phyloP scores from a whole-genome alignment of 2,888 invertebrate species.

The Epirrhoe alternata region DNA sequence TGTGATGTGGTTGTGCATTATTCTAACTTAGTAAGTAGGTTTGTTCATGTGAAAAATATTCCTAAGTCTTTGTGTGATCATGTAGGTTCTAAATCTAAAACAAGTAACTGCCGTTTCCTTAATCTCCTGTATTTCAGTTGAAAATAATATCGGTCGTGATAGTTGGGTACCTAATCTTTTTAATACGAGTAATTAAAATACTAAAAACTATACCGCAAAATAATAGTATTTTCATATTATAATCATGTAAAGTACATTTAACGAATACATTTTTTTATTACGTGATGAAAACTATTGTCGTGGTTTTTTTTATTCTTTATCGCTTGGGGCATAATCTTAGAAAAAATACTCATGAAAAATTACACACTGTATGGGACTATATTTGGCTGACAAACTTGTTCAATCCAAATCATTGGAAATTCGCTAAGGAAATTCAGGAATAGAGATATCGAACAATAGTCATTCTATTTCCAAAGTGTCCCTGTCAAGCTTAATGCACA shows the following conservation, averaged over 20 bases:
- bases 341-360: too few species aligned
- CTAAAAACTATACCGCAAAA: neutral
- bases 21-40: constrained; percentile 14
- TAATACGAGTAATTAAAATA: neutral
- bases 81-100: constrained; percentile 16
- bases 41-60: constrained; percentile 5
- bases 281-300: too few species aligned
- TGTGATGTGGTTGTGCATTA: constrained; percentile 22
- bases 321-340: too few species aligned
- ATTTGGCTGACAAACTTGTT: too few species aligned
- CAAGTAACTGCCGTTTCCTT: neutral
- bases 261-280: too few species aligned
- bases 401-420: neutral
- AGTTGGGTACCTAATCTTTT: neutral
- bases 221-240: neutral
- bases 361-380: too few species aligned
- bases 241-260: too few species aligned
- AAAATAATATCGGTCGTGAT: constrained; percentile 20
- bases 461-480: constrained; percentile 12
- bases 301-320: too few species aligned
- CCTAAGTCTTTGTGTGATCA: constrained; percentile 11
- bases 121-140: neutral
- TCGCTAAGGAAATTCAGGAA: neutral
- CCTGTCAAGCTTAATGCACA: constrained; percentile 22
- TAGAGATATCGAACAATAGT: neutral